phyloP scores from a whole-genome alignment of 2,888 invertebrate species.

The Rotaria sp. region DNA sequence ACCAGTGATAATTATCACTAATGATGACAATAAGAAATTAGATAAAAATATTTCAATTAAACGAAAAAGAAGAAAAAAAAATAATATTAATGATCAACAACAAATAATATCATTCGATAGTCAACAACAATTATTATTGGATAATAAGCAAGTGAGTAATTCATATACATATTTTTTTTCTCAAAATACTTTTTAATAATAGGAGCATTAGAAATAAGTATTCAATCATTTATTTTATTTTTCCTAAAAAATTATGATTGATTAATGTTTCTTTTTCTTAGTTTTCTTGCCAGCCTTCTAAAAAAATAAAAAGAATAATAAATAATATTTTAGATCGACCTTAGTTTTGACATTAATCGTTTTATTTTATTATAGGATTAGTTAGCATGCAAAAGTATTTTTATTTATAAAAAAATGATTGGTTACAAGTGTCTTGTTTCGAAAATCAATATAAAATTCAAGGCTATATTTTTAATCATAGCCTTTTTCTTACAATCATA shows the following conservation, averaged over 20 bases:
- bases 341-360: background rate
- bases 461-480: background rate
- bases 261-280: no score
- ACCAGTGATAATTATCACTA: background rate
- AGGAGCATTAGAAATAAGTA: no score
- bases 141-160: background rate
- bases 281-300: background rate
- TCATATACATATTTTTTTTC: no score
- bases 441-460: background rate
- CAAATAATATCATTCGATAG: background rate
- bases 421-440: background rate
- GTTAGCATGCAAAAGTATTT: background rate
- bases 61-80: background rate
- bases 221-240: no score
- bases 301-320: background rate
- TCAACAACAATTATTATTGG: background rate
- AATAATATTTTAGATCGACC: background rate
- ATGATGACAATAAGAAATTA: background rate
- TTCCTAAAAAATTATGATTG: no score
- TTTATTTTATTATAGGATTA: background rate
- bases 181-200: no score
- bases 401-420: background rate
- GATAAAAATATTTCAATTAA: background rate
- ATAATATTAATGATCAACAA: background rate
- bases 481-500: background rate